A percentile compares a stretch with the other conserved stretches of the same genome.
These are phyloP conservation scores for Catagonus wagneri DNA, from an alignment of 2,113 vertebrate species.

Conservation along the genomic window DNA sequence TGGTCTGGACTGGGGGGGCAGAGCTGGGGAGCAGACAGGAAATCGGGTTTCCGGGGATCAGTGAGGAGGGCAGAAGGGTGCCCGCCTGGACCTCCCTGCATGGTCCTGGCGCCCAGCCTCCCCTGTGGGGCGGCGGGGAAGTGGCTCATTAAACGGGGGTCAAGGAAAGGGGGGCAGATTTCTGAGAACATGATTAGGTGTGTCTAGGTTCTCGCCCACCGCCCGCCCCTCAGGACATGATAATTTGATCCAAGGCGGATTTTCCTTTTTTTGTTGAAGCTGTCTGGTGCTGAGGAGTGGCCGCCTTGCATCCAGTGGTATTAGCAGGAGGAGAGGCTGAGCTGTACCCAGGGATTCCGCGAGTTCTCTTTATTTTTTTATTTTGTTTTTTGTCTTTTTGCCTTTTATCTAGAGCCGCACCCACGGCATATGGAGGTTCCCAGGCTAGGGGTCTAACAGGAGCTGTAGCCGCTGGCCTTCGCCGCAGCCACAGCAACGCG, in stretches of 20 bases:
- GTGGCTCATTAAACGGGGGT: background rate
- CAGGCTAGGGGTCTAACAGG: too few species aligned
- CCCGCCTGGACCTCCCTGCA: background rate
- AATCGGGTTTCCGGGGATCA: background rate
- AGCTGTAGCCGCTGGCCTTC: too few species aligned
- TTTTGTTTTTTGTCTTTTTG: too few species aligned
- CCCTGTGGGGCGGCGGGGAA: background rate
- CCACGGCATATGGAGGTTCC: too few species aligned
- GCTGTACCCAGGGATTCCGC: background rate
- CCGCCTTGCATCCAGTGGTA: background rate
- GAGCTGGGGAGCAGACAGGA: background rate
- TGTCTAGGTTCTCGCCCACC: conserved; percentile 34
- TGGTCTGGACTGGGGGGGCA: background rate
- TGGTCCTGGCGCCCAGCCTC: background rate
- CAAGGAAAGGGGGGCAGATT: conserved; percentile 57
- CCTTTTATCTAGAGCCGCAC: too few species aligned
- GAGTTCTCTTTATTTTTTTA: too few species aligned
- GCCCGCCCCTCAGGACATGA: background rate
- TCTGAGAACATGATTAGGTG: conserved; percentile 50
- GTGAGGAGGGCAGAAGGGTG: background rate
- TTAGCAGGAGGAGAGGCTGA: background rate
- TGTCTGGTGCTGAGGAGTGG: conserved; percentile 15
- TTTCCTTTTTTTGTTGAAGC: conserved; percentile 63
- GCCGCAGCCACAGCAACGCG: too few species aligned
- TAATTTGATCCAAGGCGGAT: conserved; percentile 23